Conservation (phyloP, 2,113 vertebrate species). For the Tretioscincus oriximinensis region DNA sequence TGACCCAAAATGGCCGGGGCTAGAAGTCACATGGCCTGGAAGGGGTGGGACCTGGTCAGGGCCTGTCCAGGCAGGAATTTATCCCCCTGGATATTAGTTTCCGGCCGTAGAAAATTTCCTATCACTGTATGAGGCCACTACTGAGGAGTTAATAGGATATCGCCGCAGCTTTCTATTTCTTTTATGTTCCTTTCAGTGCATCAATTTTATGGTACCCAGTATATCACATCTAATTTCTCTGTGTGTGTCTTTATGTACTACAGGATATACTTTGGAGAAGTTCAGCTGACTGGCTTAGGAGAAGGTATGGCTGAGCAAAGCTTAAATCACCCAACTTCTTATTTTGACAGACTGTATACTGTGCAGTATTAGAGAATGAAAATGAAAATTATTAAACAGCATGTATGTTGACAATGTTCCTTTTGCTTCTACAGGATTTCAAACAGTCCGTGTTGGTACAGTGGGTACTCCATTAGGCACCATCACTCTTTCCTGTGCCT, state of each 20-base stretch:
- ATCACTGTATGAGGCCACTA: no score
- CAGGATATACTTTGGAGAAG: conserved; percentile 98
- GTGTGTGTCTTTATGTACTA: conserved; percentile 36
- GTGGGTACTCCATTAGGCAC: conserved; percentile 95
- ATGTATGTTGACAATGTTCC: conserved; percentile 21
- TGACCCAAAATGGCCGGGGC: no score
- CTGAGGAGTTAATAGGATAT: no score
- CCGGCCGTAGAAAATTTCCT: no score
- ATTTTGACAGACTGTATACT: conserved; percentile 8
- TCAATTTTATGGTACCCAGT: not conserved
- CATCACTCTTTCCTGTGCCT: conserved; percentile 94
- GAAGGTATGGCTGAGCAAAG: conserved; percentile 82
- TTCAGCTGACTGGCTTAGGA: conserved; percentile 93
- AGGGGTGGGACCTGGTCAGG: no score
- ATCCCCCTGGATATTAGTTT: no score
- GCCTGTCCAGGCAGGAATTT: no score
- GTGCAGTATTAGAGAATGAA: no score
- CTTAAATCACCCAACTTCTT: conserved; percentile 18
- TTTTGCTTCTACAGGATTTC: conserved; percentile 82
- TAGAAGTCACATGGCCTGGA: no score
- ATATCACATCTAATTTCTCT: not conserved
- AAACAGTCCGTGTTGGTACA: conserved; percentile 93
- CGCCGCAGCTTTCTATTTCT: no score
- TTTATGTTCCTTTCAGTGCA: not conserved
- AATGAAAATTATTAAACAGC: not conserved